Percentiles rank a stretch among this genome's conserved stretches.
These are phyloP conservation scores for Eupithecia subfuscata DNA, from an alignment of 2,888 invertebrate genomes.

Conservation along the genomic window DNA sequence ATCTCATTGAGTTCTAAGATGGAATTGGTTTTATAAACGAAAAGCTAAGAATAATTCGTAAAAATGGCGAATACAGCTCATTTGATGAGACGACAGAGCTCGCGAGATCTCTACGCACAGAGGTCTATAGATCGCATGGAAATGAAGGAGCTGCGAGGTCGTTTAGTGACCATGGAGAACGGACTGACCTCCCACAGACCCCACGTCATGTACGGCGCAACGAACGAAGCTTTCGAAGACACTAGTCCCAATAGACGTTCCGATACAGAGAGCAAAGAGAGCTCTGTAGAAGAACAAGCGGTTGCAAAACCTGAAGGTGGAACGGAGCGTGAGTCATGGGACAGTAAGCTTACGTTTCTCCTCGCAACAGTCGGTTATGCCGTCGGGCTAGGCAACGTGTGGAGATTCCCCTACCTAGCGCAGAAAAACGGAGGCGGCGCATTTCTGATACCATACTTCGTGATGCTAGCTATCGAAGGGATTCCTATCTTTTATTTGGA, in stretches of 20 bases:
- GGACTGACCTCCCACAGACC: conserved; percentile 78
- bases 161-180: conserved; percentile 89
- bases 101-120: conserved; percentile 91
- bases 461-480: conserved; percentile 97
- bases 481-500: conserved; percentile 98
- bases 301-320: conserved; percentile 88
- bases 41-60: conserved; percentile 52
- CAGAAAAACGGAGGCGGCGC: conserved; percentile 98
- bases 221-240: conserved; percentile 91
- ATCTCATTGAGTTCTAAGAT: conserved; percentile 3
- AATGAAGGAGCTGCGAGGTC: conserved; percentile 92
- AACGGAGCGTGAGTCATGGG: conserved; percentile 95
- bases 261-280: conserved; percentile 84
- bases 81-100: conserved; percentile 94
- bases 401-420: conserved; percentile 97
- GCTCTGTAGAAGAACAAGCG: conserved; percentile 86
- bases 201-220: conserved; percentile 91
- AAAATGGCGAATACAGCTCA: conserved; percentile 95
- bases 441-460: conserved; percentile 98
- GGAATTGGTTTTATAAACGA: not conserved
- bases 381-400: conserved; percentile 96
- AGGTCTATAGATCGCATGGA: conserved; percentile 93
- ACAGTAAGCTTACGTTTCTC: conserved; percentile 95
- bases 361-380: conserved; percentile 97
- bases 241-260: conserved; percentile 76